phyloP scores from a whole-genome alignment of 1,140 invertebrate genomes.

The Hirudo medicinalis region DNA sequence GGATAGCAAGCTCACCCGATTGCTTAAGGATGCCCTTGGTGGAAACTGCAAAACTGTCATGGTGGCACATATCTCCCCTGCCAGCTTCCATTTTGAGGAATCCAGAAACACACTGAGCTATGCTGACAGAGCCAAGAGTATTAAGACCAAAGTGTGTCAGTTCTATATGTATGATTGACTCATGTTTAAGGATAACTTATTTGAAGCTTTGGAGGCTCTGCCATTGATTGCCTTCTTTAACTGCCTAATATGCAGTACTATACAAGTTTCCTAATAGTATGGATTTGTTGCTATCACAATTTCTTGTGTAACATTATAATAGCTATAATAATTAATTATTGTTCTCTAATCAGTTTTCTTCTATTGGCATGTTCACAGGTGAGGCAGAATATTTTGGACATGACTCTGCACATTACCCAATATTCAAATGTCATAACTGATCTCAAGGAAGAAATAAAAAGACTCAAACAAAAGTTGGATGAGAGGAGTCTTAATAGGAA shows the following conservation, averaged over 20 bases:
- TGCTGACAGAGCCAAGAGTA: constrained; percentile 79
- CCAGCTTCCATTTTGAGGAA: constrained; percentile 58
- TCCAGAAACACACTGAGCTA: constrained; percentile 93
- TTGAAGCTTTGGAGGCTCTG: too few relatives aligned
- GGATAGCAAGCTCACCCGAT: constrained; percentile 81
- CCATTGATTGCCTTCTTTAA: too few relatives aligned
- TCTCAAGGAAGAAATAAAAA: constrained; percentile 64
- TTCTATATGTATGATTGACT: neutral
- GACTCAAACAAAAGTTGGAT: constrained; percentile 57
- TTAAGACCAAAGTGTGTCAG: constrained; percentile 53
- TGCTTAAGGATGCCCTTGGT: constrained; percentile 82
- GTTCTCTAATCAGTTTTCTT: too few relatives aligned
- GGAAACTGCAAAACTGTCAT: constrained; percentile 88
- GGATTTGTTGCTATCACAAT: too few relatives aligned
- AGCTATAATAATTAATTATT: neutral
- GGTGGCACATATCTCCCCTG: constrained; percentile 86
- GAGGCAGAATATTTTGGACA: constrained; percentile 62
- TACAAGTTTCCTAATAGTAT: constrained; percentile 23
- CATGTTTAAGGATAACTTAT: too few relatives aligned
- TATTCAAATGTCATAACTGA: constrained; percentile 68
- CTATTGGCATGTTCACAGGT: constrained; percentile 42
- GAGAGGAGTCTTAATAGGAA: constrained; percentile 27
- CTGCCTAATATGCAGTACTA: neutral
- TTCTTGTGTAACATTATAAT: too few relatives aligned
- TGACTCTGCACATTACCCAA: constrained; percentile 65